phyloP scores from a whole-genome alignment of 2,113 vertebrate genomes.

The Opisthocomus hoazin region DNA sequence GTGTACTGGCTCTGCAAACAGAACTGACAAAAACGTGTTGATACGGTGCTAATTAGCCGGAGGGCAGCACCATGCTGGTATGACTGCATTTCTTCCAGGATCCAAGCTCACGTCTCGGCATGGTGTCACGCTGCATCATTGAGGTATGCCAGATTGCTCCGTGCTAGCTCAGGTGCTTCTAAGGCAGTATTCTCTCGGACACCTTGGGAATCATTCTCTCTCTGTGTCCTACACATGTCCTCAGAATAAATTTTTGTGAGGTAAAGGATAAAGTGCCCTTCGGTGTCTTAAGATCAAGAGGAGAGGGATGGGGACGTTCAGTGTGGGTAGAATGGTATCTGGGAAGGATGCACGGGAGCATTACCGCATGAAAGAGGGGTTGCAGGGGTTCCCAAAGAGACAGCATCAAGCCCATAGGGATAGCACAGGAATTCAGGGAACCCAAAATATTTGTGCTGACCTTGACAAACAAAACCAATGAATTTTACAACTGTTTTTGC shows the following conservation, averaged over 20 bases:
- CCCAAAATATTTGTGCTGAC: background rate
- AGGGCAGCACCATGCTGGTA: background rate
- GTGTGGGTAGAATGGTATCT: background rate
- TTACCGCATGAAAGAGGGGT: background rate
- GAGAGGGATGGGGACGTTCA: background rate
- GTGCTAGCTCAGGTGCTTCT: background rate
- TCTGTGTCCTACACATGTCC: background rate
- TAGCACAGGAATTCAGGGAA: background rate
- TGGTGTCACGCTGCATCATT: background rate
- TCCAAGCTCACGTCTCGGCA: background rate
- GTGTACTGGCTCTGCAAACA: background rate
- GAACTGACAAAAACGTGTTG: background rate
- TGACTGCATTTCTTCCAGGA: background rate
- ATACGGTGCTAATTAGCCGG: background rate
- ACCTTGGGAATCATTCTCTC: background rate
- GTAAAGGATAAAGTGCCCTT: background rate
- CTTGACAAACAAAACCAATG: background rate
- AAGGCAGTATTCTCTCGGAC: background rate
- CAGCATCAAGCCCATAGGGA: background rate
- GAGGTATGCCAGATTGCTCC: background rate
- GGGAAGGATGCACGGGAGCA: background rate
- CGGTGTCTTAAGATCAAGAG: background rate
- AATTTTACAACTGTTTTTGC: background rate
- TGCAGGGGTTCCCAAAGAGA: background rate
- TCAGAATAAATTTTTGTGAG: background rate